Conservation (phyloP, 2,797 vertebrate species). For the Poliocrania exsul region DNA sequence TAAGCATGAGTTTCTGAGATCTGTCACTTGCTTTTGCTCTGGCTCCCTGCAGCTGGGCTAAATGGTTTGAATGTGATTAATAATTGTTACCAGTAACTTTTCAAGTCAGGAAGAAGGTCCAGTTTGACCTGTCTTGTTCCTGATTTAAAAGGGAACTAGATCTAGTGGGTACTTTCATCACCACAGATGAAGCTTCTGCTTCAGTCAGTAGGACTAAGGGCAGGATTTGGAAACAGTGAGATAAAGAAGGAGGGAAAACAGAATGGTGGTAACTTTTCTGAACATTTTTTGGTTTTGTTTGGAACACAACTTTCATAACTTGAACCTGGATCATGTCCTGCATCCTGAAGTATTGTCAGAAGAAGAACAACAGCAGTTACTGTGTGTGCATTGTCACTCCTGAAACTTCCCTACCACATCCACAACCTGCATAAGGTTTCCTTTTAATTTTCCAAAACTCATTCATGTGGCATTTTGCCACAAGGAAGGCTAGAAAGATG, state of each 20-base stretch:
- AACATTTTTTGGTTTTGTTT: background rate
- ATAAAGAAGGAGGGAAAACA: background rate
- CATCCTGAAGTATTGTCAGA: background rate
- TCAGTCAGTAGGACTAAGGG: background rate
- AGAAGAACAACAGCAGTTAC: background rate
- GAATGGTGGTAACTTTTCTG: background rate
- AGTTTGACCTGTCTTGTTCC: background rate
- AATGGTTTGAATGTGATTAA: conserved; percentile 6
- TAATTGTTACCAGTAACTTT: background rate
- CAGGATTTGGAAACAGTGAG: background rate
- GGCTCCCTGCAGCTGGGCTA: background rate
- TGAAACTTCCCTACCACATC: background rate
- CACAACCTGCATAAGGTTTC: background rate
- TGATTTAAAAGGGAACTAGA: background rate
- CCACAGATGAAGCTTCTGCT: background rate
- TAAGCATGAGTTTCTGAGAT: conserved; percentile 25
- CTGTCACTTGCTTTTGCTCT: conserved; percentile 30
- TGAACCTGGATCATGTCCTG: background rate
- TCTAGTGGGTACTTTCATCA: background rate
- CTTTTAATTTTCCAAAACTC: background rate
- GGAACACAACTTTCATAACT: background rate
- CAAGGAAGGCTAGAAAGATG: background rate
- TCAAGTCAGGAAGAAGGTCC: background rate
- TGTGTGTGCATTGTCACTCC: background rate
- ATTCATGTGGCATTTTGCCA: background rate